A percentile compares a stretch with the other conserved stretches of the same genome.
phyloP scores from a whole-genome alignment of 2,888 invertebrate genomes.

The Hydriomena furcata region DNA sequence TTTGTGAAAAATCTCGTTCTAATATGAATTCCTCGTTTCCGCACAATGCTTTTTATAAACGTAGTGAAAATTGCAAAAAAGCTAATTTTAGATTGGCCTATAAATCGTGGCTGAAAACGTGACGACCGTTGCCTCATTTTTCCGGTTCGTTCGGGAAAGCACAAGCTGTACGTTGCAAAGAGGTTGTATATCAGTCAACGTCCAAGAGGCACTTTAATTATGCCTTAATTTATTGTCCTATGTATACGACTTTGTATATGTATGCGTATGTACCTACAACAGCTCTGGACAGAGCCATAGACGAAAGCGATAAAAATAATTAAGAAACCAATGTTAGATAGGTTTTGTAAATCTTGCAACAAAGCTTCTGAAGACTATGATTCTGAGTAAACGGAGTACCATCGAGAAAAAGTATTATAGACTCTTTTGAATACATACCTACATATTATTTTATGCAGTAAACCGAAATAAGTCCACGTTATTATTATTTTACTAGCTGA shows the following conservation, averaged over 20 bases:
- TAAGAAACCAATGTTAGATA: too few relatives aligned
- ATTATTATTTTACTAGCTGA: too few relatives aligned
- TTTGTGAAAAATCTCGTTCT: neutral
- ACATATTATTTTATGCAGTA: too few relatives aligned
- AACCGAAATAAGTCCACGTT: too few relatives aligned
- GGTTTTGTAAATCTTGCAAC: too few relatives aligned
- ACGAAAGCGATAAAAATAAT: neutral
- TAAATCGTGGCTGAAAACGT: slow-evolving; percentile 48
- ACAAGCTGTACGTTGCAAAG: slow-evolving; percentile 56
- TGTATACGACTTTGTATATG: slow-evolving; percentile 34
- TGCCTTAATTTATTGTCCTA: slow-evolving; percentile 61
- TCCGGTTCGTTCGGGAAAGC: slow-evolving; percentile 51
- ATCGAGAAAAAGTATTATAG: too few relatives aligned
- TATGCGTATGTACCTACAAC: too few relatives aligned
- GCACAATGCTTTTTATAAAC: slow-evolving; percentile 12
- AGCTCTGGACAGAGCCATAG: neutral
- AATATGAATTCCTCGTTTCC: slow-evolving; percentile 11
- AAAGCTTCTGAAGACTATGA: neutral
- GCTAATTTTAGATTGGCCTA: slow-evolving; percentile 39
- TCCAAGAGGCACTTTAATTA: slow-evolving; percentile 74
- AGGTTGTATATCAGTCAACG: slow-evolving; percentile 79
- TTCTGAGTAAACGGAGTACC: too few relatives aligned
- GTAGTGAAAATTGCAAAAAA: slow-evolving; percentile 29
- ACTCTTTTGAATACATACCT: too few relatives aligned
- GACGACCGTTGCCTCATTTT: slow-evolving; percentile 55